phyloP scores from a whole-genome alignment of 2,888 invertebrate species.

The Maniola hyperantus region DNA sequence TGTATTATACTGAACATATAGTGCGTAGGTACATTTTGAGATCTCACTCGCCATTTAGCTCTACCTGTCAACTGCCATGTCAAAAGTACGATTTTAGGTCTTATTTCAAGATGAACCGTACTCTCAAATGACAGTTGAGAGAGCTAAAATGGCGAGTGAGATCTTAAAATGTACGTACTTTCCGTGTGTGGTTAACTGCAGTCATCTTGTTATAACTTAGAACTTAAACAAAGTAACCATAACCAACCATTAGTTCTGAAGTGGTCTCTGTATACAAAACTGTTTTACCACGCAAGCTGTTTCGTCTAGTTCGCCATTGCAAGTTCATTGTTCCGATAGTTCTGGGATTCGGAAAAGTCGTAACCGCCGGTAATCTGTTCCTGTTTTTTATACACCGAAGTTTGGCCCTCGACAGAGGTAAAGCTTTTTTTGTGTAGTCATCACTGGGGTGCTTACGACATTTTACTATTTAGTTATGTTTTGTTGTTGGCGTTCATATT shows the following conservation, averaged over 20 bases:
- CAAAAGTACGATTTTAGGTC: too few relatives aligned
- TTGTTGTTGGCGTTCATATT: conserved; percentile 80
- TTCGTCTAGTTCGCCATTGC: conserved; percentile 80
- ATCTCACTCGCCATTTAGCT: too few relatives aligned
- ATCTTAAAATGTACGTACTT: conserved; percentile 39
- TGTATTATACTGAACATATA: too few relatives aligned
- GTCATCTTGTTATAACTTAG: conserved; percentile 50
- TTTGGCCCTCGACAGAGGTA: conserved; percentile 62
- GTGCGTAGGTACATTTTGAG: too few relatives aligned
- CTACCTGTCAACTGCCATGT: too few relatives aligned
- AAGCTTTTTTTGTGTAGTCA: conserved; percentile 66
- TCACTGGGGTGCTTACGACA: conserved; percentile 67
- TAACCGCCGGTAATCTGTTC: conserved; percentile 64
- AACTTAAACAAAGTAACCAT: conserved; percentile 50
- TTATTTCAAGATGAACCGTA: too few relatives aligned
- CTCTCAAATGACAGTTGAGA: too few relatives aligned
- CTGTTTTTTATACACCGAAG: conserved; percentile 58
- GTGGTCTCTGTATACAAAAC: conserved; percentile 62
- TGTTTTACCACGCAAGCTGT: conserved; percentile 64
- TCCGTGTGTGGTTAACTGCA: conserved; percentile 51
- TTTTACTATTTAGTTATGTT: conserved; percentile 61
- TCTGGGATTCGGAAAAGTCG: conserved; percentile 52
- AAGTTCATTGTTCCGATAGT: conserved; percentile 77
- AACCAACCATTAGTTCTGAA: conserved; percentile 55
- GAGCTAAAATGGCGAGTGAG: too few relatives aligned